Evolutionary conservation across 2,888 invertebrate species (phyloP).

Genomic region (Unio pictorum): DNA sequence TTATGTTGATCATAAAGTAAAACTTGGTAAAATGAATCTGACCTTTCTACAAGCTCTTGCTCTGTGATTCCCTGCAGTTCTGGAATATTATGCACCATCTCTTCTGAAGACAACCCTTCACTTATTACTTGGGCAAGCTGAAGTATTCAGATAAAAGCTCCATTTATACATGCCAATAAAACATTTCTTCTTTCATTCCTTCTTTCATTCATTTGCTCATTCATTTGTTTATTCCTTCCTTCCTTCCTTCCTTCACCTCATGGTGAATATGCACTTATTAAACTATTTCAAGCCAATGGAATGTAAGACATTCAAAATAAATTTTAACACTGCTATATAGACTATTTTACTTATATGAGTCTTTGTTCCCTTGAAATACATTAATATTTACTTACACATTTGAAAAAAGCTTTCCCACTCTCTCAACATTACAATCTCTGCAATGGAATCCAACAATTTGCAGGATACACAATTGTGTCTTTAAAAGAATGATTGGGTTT

Average conservation of each 20-base stretch:
- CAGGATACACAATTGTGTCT: no score
- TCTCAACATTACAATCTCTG: no score
- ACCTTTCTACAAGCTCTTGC: slow-evolving; percentile 44
- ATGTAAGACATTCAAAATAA: background rate
- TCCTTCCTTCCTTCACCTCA: background rate
- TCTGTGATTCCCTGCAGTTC: slow-evolving; percentile 53
- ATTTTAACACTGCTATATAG: background rate
- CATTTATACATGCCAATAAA: no score
- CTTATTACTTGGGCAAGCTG: slow-evolving; percentile 66
- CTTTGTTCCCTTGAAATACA: no score
- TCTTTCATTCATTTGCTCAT: background rate
- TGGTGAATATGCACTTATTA: background rate
- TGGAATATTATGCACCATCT: slow-evolving; percentile 59
- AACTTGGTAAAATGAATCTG: background rate
- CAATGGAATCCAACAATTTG: no score
- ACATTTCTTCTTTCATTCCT: no score
- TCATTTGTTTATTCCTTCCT: background rate
- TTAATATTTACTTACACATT: no score
- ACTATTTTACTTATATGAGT: no score
- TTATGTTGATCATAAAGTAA: no score
- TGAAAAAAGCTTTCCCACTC: no score
- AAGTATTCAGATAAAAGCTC: slow-evolving; percentile 2
- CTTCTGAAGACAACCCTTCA: slow-evolving; percentile 48
- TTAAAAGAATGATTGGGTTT: no score
- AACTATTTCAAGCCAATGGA: background rate